Base-by-base conservation (phyloP, 2,113 vertebrate species). In the Crotophaga sulcirostris region DNA sequence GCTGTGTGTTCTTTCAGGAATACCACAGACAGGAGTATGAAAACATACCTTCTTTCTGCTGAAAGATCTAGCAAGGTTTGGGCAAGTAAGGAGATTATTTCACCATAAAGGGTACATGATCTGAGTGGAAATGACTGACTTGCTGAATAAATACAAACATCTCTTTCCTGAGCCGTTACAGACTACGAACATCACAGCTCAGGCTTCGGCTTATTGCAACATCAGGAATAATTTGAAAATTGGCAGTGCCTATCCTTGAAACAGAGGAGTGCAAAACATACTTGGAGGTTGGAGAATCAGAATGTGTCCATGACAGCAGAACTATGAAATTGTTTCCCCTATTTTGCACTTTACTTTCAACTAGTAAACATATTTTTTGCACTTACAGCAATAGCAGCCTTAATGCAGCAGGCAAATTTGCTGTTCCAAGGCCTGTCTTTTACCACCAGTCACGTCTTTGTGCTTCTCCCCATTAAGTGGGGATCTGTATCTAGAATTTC, bases 201-300 rank as follows among this genome's bases (percentile, higher is more conserved):
- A 89, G 88, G 83, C 82, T 95, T 68, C 64, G 85, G 34, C 20
- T 93, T 92, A 89, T 81, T 92, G 93, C 79, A 77, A 0, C n/a
- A 70, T 80, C 68, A 77, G 24, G 52, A 92, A 68, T 1, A 77
- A 42, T 72, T 14, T 81, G 42, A 84, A 69, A 56, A 60, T 15
- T 2, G 7, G 72, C 79, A 68, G n/a, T 16, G 45, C 55, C 75
- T 67, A 47, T n/a, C 26, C 64, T 72, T 45, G n/a, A 44, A 82
- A 82, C 51, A 36, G 15, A 29, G 34, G 63, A 93, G 29, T 40
- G 26, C 13, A 73, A 77, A 81, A 54, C 40, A 21, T 24, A 24
- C 36, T 0, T 21, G 31, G 16, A 13, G 11, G 5, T 6, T 9
- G 38, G 16, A 38, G 33, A 36, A 81, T 42, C 42, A 63, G 51